A percentile compares a stretch with the other conserved stretches of the same genome.
Conservation (phyloP, 2,113 vertebrate species). For the Zosterops lateralis region DNA sequence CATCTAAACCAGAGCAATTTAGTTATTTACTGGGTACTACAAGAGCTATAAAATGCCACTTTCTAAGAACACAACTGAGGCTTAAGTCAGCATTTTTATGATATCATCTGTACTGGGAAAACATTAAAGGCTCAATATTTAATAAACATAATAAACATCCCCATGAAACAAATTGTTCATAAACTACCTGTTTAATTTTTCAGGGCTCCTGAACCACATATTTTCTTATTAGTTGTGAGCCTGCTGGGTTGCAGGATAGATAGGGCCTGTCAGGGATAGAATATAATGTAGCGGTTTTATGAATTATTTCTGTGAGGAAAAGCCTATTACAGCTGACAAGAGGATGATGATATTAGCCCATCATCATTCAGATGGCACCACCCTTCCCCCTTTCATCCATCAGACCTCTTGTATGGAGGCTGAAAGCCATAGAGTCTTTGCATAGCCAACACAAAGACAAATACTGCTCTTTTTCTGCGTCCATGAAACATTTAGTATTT, state of each 20-base stretch:
- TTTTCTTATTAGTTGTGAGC: constrained; percentile 99
- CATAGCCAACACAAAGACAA: constrained; percentile 95
- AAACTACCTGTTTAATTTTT: constrained; percentile 99
- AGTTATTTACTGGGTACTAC: constrained; percentile 78
- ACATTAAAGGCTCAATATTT: constrained; percentile 86
- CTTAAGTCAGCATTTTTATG: constrained; percentile 84
- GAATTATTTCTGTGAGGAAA: constrained; percentile 99
- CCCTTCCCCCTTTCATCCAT: constrained; percentile 97
- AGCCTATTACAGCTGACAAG: constrained; percentile 99
- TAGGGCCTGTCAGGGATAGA: constrained; percentile 94
- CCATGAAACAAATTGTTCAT: constrained; percentile 98
- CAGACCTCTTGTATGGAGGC: constrained; percentile 85
- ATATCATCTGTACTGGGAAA: constrained; percentile 79
- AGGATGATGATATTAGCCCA: constrained; percentile 99
- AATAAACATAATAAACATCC: constrained; percentile 96
- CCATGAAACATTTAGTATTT: constrained; percentile 99
- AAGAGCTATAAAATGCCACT: constrained; percentile 78
- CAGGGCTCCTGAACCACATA: constrained; percentile 97
- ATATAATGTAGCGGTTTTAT: constrained; percentile 98
- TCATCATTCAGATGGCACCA: constrained; percentile 98
- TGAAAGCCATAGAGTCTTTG: constrained; percentile 78
- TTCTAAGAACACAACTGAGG: constrained; percentile 80
- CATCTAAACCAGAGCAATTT: constrained; percentile 73
- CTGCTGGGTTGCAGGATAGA: constrained; percentile 97
- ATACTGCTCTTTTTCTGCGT: constrained; percentile 94